Base-by-base conservation (phyloP, 2,888 invertebrate genomes). In the Gari tellinella region DNA sequence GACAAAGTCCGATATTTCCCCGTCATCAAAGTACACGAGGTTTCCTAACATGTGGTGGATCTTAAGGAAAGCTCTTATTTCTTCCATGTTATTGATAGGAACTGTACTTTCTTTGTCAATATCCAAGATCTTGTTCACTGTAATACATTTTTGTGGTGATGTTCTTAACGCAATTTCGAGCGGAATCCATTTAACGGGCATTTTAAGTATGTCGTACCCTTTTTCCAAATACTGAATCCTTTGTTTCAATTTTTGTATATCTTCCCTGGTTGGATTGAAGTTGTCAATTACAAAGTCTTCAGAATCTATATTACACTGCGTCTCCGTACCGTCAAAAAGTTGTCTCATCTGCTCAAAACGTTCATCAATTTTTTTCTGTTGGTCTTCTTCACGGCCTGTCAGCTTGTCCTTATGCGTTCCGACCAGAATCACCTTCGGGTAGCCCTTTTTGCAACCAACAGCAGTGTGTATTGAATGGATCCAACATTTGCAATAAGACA, bases 371-470 rank as follows among this genome's bases (percentile, higher is more conserved):
- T 58, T 37, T 31, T 46, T 21, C 1, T 58, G 38, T 38, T 45
- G 41, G 5, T 57, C 61, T n/a, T 65, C 31, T 8, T 14, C 17
- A 12, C 26, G n/a, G 15, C 52, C 52, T 14, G 58, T 31, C 5
- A 66, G 38, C 19, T 46, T 51, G 25, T 62, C 66, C 40, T 38
- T 46, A 31, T 72, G 65, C 19, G 72, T 72, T 7, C 72, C 72
- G 15, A 72, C 66, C n/a, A 72, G 49, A 17, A 72, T 51, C 5
- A 72, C 52, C 2, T 48, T 43, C 5, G 72, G 72, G 15, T 63
- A 23, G 8, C 60, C 48, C 12, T 67, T 61, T n/a, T 31, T 23
- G 7, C 60, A 48, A 10, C 67, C 67, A 14, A 67, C 67, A 60
- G 41, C 60, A 0, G 67, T 23, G 31, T 67, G 53, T 14, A 67